Evolutionary conservation across 2,797 vertebrate genomes (phyloP).

Genomic region (Amniataba percoides): DNA sequence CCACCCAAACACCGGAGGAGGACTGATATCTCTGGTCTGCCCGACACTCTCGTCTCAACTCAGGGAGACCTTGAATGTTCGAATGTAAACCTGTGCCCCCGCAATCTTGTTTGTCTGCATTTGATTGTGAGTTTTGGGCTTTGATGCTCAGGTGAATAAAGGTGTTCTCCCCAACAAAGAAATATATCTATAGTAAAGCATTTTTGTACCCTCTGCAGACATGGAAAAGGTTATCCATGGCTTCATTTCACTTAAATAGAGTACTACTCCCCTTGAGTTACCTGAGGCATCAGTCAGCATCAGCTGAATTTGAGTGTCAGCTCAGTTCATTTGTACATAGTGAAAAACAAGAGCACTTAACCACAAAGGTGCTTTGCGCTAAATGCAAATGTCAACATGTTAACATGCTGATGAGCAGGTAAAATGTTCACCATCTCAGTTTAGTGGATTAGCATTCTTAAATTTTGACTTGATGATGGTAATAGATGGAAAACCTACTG

Average conservation of each 20-base stretch:
- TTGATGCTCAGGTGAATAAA: slow-evolving; percentile 20
- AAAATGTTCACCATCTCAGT: background rate
- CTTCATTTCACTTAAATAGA: slow-evolving; percentile 8
- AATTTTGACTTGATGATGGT: background rate
- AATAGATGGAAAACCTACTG: background rate
- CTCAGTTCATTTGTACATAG: background rate
- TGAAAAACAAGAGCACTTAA: background rate
- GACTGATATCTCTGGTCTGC: slow-evolving; percentile 7
- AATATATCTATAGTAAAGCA: background rate
- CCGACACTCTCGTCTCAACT: slow-evolving; percentile 13
- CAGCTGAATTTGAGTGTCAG: background rate
- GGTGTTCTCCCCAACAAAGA: background rate
- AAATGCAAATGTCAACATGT: background rate
- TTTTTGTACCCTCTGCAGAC: background rate
- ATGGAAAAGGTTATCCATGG: slow-evolving; percentile 5
- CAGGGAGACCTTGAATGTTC: slow-evolving; percentile 9
- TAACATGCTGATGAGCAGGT: background rate
- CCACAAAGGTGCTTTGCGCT: background rate
- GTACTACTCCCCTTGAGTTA: background rate
- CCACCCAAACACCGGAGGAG: slow-evolving; percentile 41
- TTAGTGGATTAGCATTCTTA: background rate
- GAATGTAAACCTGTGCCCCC: slow-evolving; percentile 15
- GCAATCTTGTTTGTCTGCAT: slow-evolving; percentile 1
- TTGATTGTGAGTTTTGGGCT: background rate
- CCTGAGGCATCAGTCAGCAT: background rate